Base-by-base conservation (phyloP, 2,888 invertebrate genomes). In the Synanthedon vespiformis region DNA sequence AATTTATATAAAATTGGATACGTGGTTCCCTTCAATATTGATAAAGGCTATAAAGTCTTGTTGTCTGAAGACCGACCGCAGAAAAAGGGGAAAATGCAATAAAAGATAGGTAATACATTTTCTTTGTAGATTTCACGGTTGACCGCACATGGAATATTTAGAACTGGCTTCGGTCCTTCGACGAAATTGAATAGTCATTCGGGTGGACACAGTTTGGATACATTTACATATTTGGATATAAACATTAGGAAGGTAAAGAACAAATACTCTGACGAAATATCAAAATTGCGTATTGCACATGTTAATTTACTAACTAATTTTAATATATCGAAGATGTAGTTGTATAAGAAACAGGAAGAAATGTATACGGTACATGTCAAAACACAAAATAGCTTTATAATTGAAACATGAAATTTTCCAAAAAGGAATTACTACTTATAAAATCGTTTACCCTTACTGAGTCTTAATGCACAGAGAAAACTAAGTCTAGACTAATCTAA, bases 81-180 rank as follows among this genome's bases (percentile, higher is more conserved):
- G 57, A 62, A 71, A 69, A 69, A 70, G 72, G 78, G 76, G 70
- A 72, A 73, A 78, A 79, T 62, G 73, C 80, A 84, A 86, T 85
- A 86, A 85, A 80, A 81, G 77, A 78, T 79, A 72, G 75, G 77
- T 81, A 79, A 83, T 84, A 83, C 78, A 77, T 50, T 83, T 83
- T 80, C 85, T 86, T 85, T 85, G 84, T 86, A 76, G 78, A 82
- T 85, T 85, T 85, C 75, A 73, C 76, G 77, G 70, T 78, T 83
- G 85, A 80, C 85, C 83, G 77, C 81, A 82, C 83, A 81, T 84
- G 77, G 81, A 86, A 84, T 84, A 85, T 86, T 85, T 83, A 85
- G 77, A 81, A 80, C 71, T 65, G 63, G 75, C 70, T 72, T 67
- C 70, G 74, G 71, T 70, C 71, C 74, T 73, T 68, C 62, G 61